Percentiles rank a stretch among this genome's conserved stretches.
These are phyloP conservation scores for Excalfactoria chinensis DNA, from an alignment of 2,113 vertebrate genomes.

Conservation along the genomic window DNA sequence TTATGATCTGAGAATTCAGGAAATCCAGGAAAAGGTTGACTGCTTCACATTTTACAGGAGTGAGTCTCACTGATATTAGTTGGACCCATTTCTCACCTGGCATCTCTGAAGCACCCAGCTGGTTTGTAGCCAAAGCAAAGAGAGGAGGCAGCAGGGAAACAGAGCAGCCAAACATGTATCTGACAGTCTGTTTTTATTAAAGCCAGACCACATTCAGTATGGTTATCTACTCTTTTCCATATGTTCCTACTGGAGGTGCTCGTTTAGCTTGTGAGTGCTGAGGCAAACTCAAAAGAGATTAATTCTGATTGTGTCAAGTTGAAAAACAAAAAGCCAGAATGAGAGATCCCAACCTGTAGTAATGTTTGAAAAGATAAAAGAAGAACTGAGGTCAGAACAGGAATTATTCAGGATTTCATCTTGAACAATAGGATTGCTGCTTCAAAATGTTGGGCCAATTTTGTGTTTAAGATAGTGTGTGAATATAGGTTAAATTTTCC, in stretches of 20 bases:
- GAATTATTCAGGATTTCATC: neutral
- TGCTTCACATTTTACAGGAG: neutral
- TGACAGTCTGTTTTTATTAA: neutral
- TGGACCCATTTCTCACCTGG: neutral
- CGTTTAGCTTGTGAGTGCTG: neutral
- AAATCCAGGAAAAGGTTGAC: constrained; percentile 10
- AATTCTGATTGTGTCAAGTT: neutral
- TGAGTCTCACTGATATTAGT: neutral
- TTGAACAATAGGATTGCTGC: neutral
- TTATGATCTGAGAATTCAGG: neutral
- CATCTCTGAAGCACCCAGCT: neutral
- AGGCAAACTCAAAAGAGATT: neutral
- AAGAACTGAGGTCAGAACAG: neutral
- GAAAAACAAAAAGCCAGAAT: neutral
- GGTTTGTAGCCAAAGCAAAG: neutral
- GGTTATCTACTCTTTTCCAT: fast-evolving
- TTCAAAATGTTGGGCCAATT: fast-evolving
- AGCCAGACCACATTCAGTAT: neutral
- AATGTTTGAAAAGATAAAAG: neutral
- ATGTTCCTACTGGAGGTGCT: neutral
- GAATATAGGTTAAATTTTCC: neutral
- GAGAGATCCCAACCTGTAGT: neutral
- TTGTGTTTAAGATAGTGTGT: neutral
- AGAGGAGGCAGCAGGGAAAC: neutral
- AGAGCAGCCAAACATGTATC: neutral